These are phyloP conservation scores for Andrena fulva DNA, from an alignment of 2,888 invertebrate species.

Conservation along the genomic window DNA sequence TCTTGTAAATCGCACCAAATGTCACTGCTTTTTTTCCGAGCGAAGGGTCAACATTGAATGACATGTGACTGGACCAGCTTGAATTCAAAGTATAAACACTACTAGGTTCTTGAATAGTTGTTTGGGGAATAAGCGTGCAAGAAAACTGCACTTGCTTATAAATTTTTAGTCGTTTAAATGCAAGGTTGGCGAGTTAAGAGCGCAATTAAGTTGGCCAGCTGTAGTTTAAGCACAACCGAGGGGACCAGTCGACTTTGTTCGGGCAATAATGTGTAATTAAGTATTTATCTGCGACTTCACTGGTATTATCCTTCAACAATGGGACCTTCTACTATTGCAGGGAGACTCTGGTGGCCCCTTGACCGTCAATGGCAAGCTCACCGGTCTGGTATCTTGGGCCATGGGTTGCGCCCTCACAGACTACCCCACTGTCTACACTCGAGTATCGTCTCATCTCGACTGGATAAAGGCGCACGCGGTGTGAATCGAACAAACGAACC, in stretches of 20 bases:
- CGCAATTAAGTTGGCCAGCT: no score
- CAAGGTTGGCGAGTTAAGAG: no score
- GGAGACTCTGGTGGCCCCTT: slow-evolving; percentile 81
- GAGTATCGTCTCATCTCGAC: slow-evolving; percentile 70
- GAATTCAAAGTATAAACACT: no score
- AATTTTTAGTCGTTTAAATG: no score
- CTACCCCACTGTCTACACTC: slow-evolving; percentile 78
- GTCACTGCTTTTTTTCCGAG: no score
- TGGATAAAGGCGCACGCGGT: slow-evolving; percentile 53
- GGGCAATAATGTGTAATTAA: neutral
- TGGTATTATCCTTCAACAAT: neutral
- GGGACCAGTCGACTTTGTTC: no score
- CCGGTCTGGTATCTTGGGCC: slow-evolving; percentile 79
- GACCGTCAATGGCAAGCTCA: slow-evolving; percentile 74
- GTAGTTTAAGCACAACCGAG: no score
- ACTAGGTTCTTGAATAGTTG: no score
- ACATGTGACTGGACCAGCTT: no score
- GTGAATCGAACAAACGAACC: slow-evolving; percentile 31
- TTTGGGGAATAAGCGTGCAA: no score
- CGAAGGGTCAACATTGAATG: neutral
- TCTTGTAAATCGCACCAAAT: neutral
- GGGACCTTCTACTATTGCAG: slow-evolving; percentile 52
- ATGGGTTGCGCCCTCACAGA: slow-evolving; percentile 73
- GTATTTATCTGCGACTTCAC: neutral
- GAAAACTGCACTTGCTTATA: no score